phyloP scores from a whole-genome alignment of 2,113 vertebrate genomes.

The Gymnarchus niloticus region DNA sequence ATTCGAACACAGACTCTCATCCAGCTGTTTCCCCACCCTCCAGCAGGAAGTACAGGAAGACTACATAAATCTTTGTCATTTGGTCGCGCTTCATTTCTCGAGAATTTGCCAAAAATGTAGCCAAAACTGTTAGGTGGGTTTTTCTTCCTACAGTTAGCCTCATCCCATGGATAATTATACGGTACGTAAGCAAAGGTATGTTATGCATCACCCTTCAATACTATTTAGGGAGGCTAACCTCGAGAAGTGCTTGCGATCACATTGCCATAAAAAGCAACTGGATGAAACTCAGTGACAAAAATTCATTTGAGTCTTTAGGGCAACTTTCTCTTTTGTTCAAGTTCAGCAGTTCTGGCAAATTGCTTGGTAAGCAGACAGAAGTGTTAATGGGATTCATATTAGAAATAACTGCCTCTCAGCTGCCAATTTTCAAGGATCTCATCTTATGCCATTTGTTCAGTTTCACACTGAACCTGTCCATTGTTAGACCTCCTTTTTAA shows the following conservation, averaged over 20 bases:
- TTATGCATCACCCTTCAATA: neutral
- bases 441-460: conserved; percentile 22
- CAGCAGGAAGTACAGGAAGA: neutral
- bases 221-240: neutral
- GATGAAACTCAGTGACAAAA: conserved; percentile 18
- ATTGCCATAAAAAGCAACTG: neutral
- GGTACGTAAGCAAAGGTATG: neutral
- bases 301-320: conserved; percentile 27
- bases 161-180: neutral
- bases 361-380: conserved; percentile 32
- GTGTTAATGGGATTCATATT: conserved; percentile 35
- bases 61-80: neutral
- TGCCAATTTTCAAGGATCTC: conserved; percentile 27
- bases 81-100: neutral
- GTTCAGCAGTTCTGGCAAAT: conserved; percentile 30
- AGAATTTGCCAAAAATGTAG: neutral
- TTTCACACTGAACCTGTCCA: conserved; percentile 15
- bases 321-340: conserved; percentile 31
- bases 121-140: neutral
- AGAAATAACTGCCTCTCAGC: conserved; percentile 27
- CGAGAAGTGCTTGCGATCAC: neutral
- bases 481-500: conserved; percentile 15
- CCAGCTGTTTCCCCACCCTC: neutral
- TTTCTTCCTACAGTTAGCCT: neutral
- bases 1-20: too few species aligned